Evolutionary conservation across 2,888 invertebrate species (phyloP).

Genomic region (Lepetodrilus schrolli): DNA sequence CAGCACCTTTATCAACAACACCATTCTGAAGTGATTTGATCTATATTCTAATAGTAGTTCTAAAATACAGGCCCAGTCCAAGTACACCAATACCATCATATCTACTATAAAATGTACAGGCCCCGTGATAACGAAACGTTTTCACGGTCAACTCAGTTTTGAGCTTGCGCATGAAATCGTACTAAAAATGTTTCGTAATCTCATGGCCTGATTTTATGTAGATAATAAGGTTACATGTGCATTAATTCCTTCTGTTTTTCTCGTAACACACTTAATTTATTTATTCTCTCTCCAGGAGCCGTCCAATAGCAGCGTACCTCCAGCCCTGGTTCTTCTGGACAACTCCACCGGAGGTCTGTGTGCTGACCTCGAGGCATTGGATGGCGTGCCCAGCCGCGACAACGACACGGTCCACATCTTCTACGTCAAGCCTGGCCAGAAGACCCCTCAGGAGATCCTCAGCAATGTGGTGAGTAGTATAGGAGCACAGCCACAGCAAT

Average conservation of each 20-base stretch:
- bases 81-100: background rate
- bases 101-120: background rate
- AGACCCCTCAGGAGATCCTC: conserved; percentile 85
- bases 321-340: conserved; percentile 84
- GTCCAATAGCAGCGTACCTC: conserved; percentile 71
- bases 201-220: no score
- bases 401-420: conserved; percentile 95
- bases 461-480: conserved; percentile 83
- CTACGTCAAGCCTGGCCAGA: conserved; percentile 92
- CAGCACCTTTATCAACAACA: no score
- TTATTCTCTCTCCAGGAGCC: conserved; percentile 63
- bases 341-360: conserved; percentile 83
- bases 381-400: conserved; percentile 89
- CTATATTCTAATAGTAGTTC: no score
- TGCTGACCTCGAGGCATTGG: conserved; percentile 86
- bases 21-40: no score
- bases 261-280: no score
- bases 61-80: no score
- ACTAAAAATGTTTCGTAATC: no score
- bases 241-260: no score
- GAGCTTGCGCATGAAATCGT: no score
- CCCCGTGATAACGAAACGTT: background rate
- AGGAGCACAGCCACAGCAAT: conserved; percentile 89
- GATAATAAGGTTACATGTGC: background rate
- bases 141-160: background rate